Percentiles rank a stretch among this genome's conserved stretches.
These are phyloP conservation scores for Drosophila saltans DNA, from an alignment of 1,140 invertebrate genomes.

Conservation along the genomic window DNA sequence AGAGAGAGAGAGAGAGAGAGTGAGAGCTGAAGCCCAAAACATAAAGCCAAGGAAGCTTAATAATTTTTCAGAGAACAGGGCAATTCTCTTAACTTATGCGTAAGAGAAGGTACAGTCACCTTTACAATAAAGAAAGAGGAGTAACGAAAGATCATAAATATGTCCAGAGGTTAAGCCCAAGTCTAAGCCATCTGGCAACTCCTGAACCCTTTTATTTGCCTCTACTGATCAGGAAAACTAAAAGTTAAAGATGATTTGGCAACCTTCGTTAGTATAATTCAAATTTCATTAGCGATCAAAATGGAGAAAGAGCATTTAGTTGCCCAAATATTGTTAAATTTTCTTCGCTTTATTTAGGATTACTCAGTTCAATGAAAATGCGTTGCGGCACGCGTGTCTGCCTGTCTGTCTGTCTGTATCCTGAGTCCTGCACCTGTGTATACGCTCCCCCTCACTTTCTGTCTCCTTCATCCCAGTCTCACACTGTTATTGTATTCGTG, in stretches of 20 bases:
- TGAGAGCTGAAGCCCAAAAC: neutral
- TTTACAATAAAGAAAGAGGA: neutral
- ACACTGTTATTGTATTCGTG: neutral
- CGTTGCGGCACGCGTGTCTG: conserved; percentile 33
- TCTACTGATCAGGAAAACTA: too few relatives aligned
- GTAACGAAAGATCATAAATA: neutral
- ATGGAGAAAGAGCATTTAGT: neutral
- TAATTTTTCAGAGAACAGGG: neutral
- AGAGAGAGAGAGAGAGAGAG: neutral
- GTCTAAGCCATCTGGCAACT: too few relatives aligned
- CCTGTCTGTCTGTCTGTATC: conserved; percentile 32
- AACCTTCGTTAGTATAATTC: neutral
- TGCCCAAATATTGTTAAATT: neutral
- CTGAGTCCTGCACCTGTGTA: conserved; percentile 41
- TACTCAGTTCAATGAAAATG: conserved; percentile 58
- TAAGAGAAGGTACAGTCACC: neutral
- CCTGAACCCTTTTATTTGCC: too few relatives aligned
- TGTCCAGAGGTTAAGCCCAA: neutral
- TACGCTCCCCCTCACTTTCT: neutral
- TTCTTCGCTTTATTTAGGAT: conserved; percentile 30
- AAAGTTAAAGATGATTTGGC: neutral
- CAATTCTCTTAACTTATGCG: neutral
- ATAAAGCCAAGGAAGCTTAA: conserved; percentile 3
- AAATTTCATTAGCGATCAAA: neutral
- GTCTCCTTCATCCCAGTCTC: neutral